A percentile compares a stretch with the other conserved stretches of the same genome.
These are phyloP conservation scores for Emberiza fucata DNA, from an alignment of 2,113 vertebrate species.

Conservation along the genomic window DNA sequence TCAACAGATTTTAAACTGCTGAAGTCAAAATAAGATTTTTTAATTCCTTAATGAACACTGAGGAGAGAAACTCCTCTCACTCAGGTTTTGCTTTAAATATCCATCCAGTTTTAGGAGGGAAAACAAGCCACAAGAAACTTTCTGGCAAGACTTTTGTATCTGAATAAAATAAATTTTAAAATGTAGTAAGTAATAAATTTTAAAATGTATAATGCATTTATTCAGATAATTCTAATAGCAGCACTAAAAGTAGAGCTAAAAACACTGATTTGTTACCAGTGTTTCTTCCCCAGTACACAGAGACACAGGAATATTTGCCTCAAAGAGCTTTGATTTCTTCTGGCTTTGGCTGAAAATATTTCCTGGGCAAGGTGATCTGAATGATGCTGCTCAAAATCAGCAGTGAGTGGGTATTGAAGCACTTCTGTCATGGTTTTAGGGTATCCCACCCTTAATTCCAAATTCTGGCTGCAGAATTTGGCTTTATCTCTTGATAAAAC, in stretches of 20 bases:
- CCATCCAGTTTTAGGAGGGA: not conserved
- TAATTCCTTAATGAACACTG: not conserved
- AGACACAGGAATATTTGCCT: not conserved
- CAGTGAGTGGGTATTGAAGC: not conserved
- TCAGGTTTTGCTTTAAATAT: not conserved
- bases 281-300: not conserved
- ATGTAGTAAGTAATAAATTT: rapidly evolving
- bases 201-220: not conserved
- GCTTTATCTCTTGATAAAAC: not conserved
- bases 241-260: not conserved
- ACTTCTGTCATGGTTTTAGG: not conserved
- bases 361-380: not conserved
- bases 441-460: not conserved
- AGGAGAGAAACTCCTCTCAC: not conserved
- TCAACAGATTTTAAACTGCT: not conserved
- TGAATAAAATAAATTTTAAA: not conserved
- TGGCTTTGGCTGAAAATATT: not conserved
- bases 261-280: not conserved
- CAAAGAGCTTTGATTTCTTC: not conserved
- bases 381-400: not conserved
- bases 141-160: not conserved
- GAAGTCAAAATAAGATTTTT: not conserved
- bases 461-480: not conserved
- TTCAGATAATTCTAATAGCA: not conserved
- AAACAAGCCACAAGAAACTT: rapidly evolving